Base-by-base conservation (phyloP, 2,113 vertebrate genomes). In the Agapornis roseicollis region DNA sequence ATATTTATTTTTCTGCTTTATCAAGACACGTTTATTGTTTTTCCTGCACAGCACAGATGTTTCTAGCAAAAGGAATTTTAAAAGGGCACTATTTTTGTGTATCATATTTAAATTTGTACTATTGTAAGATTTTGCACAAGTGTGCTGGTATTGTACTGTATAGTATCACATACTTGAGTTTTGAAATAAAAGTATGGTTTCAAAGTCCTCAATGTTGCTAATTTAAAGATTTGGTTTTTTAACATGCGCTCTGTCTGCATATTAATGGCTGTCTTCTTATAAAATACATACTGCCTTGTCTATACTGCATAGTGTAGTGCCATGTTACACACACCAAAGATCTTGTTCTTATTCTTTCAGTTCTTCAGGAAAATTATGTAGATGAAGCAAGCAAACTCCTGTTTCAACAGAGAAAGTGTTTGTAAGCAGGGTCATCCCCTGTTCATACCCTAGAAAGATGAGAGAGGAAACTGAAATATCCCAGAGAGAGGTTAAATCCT, bases 161-260 rank as follows among this genome's bases (percentile, higher is more conserved):
- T 97, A 98, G 96, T 97, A 97, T 97, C 98, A 98, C 98, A 96
- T 97, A 98, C 98, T 98, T 98, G 98, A 98, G 96, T 98, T 98
- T 97, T 96, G 97, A 98, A 99, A 99, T 99, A 99, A 99, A 99
- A 97, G 85, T 97, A 98, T 82, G 91, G 93, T 97, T 97, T 97
- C 87, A 96, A 97, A 97, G 74, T 91, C 71, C 16, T 94, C 46
- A n/a, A 0, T 76, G 77, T 90, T 89, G 76, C 85, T 86, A 37
- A 46, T 52, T 68, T 76, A 58, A 70, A 80, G 77, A 64, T 61
- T 84, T 94, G 73, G 73, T 9, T 49, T 50, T 74, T 86, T 14
- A 44, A 44, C 11, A 17, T 41, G 17, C 6, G 3, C n/a, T 80
- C 53, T 90, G 11, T n/a, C 72, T 93, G 47, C 33, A 9, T 44